Base-by-base conservation (phyloP, 2,888 invertebrate genomes). In the Frankliniella intonsa region DNA sequence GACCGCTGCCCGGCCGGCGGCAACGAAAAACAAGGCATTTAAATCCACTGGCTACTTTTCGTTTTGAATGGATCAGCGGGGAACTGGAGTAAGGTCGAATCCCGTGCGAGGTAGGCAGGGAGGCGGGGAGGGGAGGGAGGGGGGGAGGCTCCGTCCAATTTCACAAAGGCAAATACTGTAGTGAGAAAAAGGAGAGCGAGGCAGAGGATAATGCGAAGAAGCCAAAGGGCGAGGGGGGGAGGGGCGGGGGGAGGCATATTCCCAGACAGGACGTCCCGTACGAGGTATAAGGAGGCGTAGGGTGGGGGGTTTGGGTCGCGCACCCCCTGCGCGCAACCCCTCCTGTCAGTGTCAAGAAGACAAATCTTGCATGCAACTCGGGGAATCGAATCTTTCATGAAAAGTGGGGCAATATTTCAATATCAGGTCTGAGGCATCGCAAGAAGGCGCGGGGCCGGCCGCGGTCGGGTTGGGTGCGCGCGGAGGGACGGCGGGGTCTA, bases 361-460 rank as follows among this genome's bases (percentile, higher is more conserved):
- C 69, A 76, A 76, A 76, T 76, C 69, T 76, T 25, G 69, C 25
- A 76, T 76, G 69, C 69, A 76, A 76, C 69, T 25, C 69, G 69
- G 22, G 69, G 69, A 76, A 76, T 76, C 69, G 69, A 76, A 76
- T 76, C 69, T 76, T 76, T 76, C 69, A 76, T 76, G 69, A 76
- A 76, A 76, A 76, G 69, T 76, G 69, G 69, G 69, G 69, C 69
- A 76, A 76, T 76, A 76, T 76, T 76, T 76, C 69, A 76, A 76
- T 76, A 76, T 76, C 69, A 76, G 69, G 69, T 25, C 69, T 22
- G 69, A 76, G 69, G 25, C 69, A 76, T 76, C 69, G 69, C 69
- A 12, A 12, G 69, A n/a, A 22, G 22, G 22, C 22, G 69, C 69
- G 69, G 65, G 17, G 19, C 65, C 11, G 22, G n/a, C 22, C 69